Evolutionary conservation across 2,797 vertebrate species (phyloP), one percentile per base, ranked within the genome.

Genomic region (Micrastur ruficollis): DNA sequence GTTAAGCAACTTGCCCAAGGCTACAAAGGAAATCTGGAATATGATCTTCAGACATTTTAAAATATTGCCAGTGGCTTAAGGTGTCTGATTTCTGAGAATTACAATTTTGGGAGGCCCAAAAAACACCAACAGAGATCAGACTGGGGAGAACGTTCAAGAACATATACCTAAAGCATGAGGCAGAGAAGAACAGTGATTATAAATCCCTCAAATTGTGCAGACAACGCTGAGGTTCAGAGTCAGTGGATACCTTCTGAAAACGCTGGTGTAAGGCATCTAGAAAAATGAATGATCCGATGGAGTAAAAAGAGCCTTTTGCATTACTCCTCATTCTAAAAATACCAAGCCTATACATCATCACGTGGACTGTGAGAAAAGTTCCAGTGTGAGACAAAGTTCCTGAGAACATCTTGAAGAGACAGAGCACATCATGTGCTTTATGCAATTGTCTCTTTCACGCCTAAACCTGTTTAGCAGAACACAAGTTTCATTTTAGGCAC

Each of bases 241-340:
- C 32, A 42, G 75, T 46, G 71, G 56, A 53, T 50, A 68, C 53
- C 62, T 81, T 81, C 89, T 83, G 75, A 93, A 81, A 92, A 61
- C 46, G 78, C n/a, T 47, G 63, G 58, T 71, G 44, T 31, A 87
- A 94, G 63, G 52, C 75, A 78, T 67, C 75, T 71, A 71, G 91
- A 82, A 90, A 89, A 96, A 87, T 9, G 42, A 85, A 86, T 67
- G 42, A 62, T 85, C 68, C 65, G 32, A 78, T 23, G 52, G 71
- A 81, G 65, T 53, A 80, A 93, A 92, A 94, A 59, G 58, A 86
- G 46, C 34, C 75, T 93, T 89, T 83, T 70, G 81, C 40, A 61
- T 70, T 78, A 67, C 32, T 81, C 82, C 38, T 83, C 61, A 81
- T 84, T 93, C 93, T 94, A 75, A 92, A 95, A 96, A 84, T 75